Evolutionary conservation across 2,888 invertebrate genomes (phyloP), one percentile per base, ranked within the genome.

Genomic region (Poecilobothrus nobilitatus): DNA sequence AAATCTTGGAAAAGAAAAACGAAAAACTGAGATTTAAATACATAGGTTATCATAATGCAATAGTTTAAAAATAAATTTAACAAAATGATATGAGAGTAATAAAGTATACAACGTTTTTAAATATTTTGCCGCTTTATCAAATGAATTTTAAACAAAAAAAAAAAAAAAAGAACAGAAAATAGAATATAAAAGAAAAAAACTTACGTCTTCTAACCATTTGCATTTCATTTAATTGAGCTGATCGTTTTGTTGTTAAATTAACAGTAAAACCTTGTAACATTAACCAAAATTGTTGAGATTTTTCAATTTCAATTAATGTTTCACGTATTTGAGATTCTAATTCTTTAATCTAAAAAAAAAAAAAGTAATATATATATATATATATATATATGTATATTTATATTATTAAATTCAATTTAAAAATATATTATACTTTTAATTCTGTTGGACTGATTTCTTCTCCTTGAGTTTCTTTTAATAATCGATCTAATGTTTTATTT

Each of bases 251-350:
- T 0, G 90, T 86, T 20, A 92, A 79, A 71, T 85, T 84, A 1
- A 92, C 87, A 69, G 91, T 86, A 76, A 89, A 87, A 0, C 88
- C 88, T 79, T 93, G 91, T 72, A 90, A 86, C 66, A 91, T 85
- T 72, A 93, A 81, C 93, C 93, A 93, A 78, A 88, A 87, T 73
- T 87, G 86, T 78, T 92, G 90, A 74, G 88, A 79, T 66, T 84
- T 81, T 74, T 88, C 86, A 20, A 89, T 88, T 74, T 86, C 85
- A 70, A 85, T 84, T 65, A 88, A 86, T 2, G 86, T 79, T 27
- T 85, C 81, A 64, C 84, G 84, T 68, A 92, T 89, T 69, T 85
- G 84, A 74, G 85, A 86, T 76, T 91, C 91, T 71, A 91, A 74
- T 70, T 86, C 84, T 8, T 83, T 84, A 22, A 92, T 87, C 77